These are phyloP conservation scores for Lagorchestes hirsutus DNA, from an alignment of 2,797 vertebrate species.

Conservation along the genomic window DNA sequence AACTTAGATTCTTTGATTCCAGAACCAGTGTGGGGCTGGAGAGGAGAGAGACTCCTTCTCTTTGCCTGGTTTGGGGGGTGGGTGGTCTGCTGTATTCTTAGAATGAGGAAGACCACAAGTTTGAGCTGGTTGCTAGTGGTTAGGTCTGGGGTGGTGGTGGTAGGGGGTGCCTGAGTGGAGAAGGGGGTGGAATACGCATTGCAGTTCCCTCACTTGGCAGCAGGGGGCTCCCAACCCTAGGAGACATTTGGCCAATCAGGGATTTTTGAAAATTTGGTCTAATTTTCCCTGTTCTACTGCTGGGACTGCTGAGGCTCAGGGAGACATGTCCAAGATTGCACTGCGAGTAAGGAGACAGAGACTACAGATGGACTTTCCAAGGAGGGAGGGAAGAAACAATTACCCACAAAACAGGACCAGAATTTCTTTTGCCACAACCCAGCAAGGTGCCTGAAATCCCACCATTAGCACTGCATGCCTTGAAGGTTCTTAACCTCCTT, in stretches of 20 bases:
- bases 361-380: neutral
- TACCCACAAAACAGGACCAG: neutral
- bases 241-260: conserved; percentile 21
- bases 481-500: neutral
- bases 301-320: conserved; percentile 1
- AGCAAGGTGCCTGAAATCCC: neutral
- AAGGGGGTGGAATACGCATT: neutral
- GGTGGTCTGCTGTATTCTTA: neutral
- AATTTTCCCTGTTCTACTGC: neutral
- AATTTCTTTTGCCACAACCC: neutral
- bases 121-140: neutral
- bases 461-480: neutral
- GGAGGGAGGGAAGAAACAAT: neutral
- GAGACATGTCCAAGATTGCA: neutral
- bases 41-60: neutral
- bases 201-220: conserved; percentile 55
- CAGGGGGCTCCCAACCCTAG: conserved; percentile 72
- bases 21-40: neutral
- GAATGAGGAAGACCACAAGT: neutral
- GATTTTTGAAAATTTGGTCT: neutral
- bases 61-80: neutral
- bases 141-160: neutral
- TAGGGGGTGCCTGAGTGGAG: neutral
- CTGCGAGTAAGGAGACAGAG: neutral
- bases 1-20: neutral